Evolutionary conservation across 1,140 invertebrate genomes (phyloP), one percentile per base, ranked within the genome.

Genomic region (Chlorops oryzae): DNA sequence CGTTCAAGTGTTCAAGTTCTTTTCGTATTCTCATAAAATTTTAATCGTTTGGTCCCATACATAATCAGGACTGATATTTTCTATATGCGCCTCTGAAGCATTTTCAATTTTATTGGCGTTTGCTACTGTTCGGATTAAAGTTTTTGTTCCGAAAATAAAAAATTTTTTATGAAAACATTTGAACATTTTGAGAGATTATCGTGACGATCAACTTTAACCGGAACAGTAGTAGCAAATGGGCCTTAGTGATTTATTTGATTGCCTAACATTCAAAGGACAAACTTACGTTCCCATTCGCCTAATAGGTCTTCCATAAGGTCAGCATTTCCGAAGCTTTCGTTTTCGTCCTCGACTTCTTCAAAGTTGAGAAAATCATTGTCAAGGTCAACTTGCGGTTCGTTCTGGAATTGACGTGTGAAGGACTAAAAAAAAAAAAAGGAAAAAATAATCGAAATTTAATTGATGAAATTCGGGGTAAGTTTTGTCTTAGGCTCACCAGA

Each of bases 331-430:
- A 68, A 69, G 43, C 63, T 65, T 22, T 68, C 65, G 41, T 69
- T 69, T 44, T 62, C 65, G 43, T 69, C 65, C 43, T 69, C 65
- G 21, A 65, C 62, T 28, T 68, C 62, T 21, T 51, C 59, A 23
- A 69, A 69, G 34, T 60, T 67, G 7, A 69, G 42, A 44, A 65
- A 68, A 42, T 68, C 68, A 43, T 70, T 62, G 17, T 55, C 54
- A n/a, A 86, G 84, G 56, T 89, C 87, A 55, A 85, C 66, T 47
- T 58, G 66, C 2, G 66, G 59, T n/a, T 70, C 66, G 37, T 70
- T 70, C 74, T 87, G 81, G 75, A 90, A 91, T 43, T 88, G 85
- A 45, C 87, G 87, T 65, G 90, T 90, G 41, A 88, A 88, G 17
- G 88, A 90, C 87, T 90, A 58, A 18, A 76, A 73, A 54, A 10